These are phyloP conservation scores for Rapana venosa DNA, from an alignment of 2,888 invertebrate genomes.

Conservation along the genomic window DNA sequence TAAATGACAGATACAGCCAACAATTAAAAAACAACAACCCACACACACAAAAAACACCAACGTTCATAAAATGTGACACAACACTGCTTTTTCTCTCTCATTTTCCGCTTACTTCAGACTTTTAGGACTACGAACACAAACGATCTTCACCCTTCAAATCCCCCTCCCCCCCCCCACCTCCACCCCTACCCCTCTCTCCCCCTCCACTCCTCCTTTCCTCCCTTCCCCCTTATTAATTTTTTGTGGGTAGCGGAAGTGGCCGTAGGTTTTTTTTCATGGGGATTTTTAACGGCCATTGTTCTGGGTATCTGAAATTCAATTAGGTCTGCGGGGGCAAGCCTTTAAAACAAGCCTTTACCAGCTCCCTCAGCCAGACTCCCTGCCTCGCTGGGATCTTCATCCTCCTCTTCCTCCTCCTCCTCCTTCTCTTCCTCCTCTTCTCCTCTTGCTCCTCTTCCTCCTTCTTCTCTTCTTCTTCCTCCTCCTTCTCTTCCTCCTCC, in stretches of 20 bases:
- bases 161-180: no score
- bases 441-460: not conserved
- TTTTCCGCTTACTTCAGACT: no score
- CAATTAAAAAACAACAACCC: no score
- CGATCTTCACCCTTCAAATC: no score
- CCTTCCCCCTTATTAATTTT: no score
- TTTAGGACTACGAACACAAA: no score
- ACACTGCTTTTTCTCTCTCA: no score
- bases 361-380: constrained; percentile 17
- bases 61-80: no score
- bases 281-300: constrained; percentile 16
- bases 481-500: not conserved
- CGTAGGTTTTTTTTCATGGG: not conserved
- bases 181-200: no score
- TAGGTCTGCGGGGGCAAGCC: not conserved
- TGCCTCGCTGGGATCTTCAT: not conserved
- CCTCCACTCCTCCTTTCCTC: no score
- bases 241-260: constrained; percentile 1
- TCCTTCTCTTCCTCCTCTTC: not conserved
- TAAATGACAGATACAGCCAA: no score
- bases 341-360: constrained; percentile 32
- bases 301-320: constrained; percentile 37
- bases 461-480: not conserved
- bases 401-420: not conserved
- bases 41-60: no score